Evolutionary conservation across 1,140 invertebrate species (phyloP), one percentile per base, ranked within the genome.

Genomic region (Microplitis demolitor): DNA sequence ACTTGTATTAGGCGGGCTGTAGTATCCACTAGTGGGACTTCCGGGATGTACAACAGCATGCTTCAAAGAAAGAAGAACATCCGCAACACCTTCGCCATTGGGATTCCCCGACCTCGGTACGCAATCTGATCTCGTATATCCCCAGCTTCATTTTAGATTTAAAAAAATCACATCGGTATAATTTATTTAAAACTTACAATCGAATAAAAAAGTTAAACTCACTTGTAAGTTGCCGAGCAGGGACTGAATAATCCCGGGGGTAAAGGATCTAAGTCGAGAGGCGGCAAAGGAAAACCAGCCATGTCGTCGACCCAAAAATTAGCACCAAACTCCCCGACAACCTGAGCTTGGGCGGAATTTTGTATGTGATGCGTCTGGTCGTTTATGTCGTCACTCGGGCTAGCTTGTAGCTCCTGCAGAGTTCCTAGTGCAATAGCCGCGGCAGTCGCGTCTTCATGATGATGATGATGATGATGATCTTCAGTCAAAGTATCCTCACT

Each of bases 1-100:
- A 6, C 66, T 63, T 13, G 84, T 74, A 24, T 79, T 79, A 11
- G 75, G 79, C 0, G 84, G 84, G 6, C 84, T 82, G 74, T 85
- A 87, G 73, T 83, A 87, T 66, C 80, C 85, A 16, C 85, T 79
- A 73, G 89, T 83, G 74, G 85, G 82, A 87, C 88, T 89, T 74
- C 90, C 91, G 6, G 93, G 93, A 86, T 95, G 94, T 9, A 96
- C 93, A 9, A 96, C 93, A 0, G 95, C 93, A 81, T 96, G 94
- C 85, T 96, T 96, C 71, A 96, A 84, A 0, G 94, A 95, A 71
- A 96, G 87, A 33, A 96, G 88, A 24, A 96, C 94, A 80, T 96
- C 95, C 1, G 95, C 94, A 68, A 95, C 92, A 74, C 93, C 91
- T 82, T 91, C 89, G 14, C 88, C 87, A 67, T 86, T 87, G 4